Evolutionary conservation across 2,113 vertebrate genomes (phyloP).

Genomic region (Hiodon alosoides): DNA sequence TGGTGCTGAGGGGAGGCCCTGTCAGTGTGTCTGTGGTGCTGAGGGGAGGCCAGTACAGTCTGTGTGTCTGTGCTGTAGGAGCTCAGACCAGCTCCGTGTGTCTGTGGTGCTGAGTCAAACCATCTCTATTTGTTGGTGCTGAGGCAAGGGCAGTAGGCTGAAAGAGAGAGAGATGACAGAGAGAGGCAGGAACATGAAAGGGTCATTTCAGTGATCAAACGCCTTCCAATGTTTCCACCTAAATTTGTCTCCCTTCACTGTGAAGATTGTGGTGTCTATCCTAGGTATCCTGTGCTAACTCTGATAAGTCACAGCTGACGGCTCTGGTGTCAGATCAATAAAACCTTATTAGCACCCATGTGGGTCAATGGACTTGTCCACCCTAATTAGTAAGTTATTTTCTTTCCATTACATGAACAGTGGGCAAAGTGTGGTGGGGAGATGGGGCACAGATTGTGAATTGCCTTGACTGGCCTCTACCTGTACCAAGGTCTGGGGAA

Average conservation of each 20-base stretch:
- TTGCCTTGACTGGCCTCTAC: constrained; percentile 18
- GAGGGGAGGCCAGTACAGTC: too few species aligned
- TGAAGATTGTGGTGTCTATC: not conserved
- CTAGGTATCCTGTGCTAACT: constrained; percentile 36
- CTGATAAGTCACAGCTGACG: constrained; percentile 43
- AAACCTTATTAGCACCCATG: not conserved
- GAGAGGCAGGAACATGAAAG: too few species aligned
- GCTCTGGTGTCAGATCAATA: constrained; percentile 29
- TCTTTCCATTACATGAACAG: constrained; percentile 35
- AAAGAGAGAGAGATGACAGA: too few species aligned
- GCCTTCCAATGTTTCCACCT: not conserved
- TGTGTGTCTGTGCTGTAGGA: too few species aligned
- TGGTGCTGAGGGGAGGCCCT: too few species aligned
- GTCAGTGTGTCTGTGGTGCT: too few species aligned
- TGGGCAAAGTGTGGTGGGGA: constrained; percentile 17
- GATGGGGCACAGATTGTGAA: constrained; percentile 27
- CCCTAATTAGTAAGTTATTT: constrained; percentile 39
- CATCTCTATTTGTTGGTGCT: too few species aligned
- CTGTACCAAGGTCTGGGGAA: too few species aligned
- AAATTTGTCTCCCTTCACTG: not conserved
- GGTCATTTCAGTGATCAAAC: too few species aligned
- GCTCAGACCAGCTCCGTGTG: too few species aligned
- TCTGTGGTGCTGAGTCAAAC: too few species aligned
- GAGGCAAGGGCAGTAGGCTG: too few species aligned
- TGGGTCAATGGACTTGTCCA: constrained; percentile 36